Conservation (phyloP, 2,797 vertebrate genomes). For the Eupleurogrammus muticus region DNA sequence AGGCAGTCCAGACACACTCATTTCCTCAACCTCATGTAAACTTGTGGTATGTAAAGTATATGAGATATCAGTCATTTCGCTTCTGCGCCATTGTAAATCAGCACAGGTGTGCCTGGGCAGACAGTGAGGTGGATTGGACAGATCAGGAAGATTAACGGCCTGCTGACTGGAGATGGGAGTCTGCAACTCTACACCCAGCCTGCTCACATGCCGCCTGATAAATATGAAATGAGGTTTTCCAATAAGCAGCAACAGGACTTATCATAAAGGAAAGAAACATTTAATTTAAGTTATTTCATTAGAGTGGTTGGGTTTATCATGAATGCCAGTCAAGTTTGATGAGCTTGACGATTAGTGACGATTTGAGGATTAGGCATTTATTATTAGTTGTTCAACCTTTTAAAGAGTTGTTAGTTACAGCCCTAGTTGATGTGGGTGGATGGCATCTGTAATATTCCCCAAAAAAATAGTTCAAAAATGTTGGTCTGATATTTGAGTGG, state of each 20-base stretch:
- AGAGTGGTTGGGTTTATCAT: slow-evolving; percentile 16
- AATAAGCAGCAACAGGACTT: slow-evolving; percentile 7
- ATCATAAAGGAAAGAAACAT: slow-evolving; percentile 10
- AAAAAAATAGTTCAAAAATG: slow-evolving; percentile 1
- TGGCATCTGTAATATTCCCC: slow-evolving; percentile 23
- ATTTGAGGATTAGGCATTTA: no score
- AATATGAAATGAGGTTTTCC: slow-evolving; percentile 41
- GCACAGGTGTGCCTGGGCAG: slow-evolving; percentile 62
- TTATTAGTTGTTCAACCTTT: no score
- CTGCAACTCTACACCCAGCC: slow-evolving; percentile 37
- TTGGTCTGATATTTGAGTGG: slow-evolving; percentile 22
- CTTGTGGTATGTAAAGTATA: slow-evolving; percentile 30
- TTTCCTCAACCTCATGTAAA: slow-evolving; percentile 59
- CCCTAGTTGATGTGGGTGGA: slow-evolving; percentile 1
- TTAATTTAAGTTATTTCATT: slow-evolving; percentile 6
- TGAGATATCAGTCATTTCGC: slow-evolving; percentile 56
- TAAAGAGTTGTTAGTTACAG: no score
- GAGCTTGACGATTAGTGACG: not conserved
- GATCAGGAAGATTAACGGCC: slow-evolving; percentile 66
- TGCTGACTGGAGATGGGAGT: slow-evolving; percentile 51
- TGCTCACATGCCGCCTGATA: slow-evolving; percentile 33
- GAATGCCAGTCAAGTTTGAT: not conserved
- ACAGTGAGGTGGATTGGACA: slow-evolving; percentile 58
- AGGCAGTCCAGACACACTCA: slow-evolving; percentile 57
- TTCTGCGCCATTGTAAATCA: slow-evolving; percentile 54